A percentile compares a stretch with the other conserved stretches of the same genome.
Conservation (phyloP, 2,888 invertebrate species). For the Limnephilus rhombicus region DNA sequence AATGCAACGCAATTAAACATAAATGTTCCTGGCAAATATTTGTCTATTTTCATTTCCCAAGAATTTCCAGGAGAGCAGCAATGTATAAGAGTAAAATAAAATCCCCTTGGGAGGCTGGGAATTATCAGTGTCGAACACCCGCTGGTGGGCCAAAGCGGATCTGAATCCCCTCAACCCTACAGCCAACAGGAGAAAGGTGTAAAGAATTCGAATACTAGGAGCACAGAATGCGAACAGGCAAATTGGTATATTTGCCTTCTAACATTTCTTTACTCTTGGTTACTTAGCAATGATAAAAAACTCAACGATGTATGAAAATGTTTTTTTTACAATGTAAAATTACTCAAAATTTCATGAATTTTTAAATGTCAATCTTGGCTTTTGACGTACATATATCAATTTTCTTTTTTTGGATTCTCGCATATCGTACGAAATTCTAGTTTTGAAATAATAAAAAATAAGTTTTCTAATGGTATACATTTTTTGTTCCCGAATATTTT, state of each 20-base stretch:
- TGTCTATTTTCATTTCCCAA: neutral
- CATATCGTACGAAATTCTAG: neutral
- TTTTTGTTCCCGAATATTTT: no score
- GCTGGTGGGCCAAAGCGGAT: constrained; percentile 50
- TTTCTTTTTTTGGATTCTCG: neutral
- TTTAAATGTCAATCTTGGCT: neutral
- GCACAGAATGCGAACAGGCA: constrained; percentile 25
- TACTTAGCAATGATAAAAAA: neutral
- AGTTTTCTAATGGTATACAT: no score
- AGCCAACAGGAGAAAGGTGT: neutral
- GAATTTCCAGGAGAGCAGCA: constrained; percentile 23
- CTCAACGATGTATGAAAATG: no score
- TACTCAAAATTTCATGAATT: neutral
- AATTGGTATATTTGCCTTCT: neutral
- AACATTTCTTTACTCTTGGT: neutral
- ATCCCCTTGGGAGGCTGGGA: constrained; percentile 53
- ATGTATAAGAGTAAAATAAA: constrained; percentile 38
- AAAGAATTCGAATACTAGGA: constrained; percentile 16
- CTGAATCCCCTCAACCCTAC: constrained; percentile 2
- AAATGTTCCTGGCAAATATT: neutral
- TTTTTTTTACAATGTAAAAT: no score
- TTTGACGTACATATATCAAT: neutral
- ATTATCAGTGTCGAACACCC: constrained; percentile 64
- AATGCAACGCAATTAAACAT: neutral
- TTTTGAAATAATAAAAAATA: no score